phyloP scores from a whole-genome alignment of 2,113 vertebrate genomes.

The Vidua chalybeata region DNA sequence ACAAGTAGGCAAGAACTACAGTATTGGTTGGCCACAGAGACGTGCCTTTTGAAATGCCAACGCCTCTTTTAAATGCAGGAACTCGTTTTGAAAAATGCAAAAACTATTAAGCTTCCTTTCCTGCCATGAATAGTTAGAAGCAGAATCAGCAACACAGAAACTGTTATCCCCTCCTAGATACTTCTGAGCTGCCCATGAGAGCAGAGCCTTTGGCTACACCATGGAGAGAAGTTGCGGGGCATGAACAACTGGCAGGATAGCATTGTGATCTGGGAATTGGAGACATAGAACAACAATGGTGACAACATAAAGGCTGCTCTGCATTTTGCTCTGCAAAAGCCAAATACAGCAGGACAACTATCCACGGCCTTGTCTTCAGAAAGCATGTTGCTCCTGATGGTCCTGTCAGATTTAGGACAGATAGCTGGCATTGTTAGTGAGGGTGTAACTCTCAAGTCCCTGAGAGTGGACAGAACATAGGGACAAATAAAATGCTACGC shows the following conservation, averaged over 20 bases:
- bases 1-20: background rate
- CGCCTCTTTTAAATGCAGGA: background rate
- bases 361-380: background rate
- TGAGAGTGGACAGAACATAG: background rate
- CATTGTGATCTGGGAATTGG: background rate
- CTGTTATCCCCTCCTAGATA: background rate
- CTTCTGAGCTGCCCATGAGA: background rate
- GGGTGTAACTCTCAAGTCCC: background rate
- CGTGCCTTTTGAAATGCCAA: background rate
- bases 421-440: background rate
- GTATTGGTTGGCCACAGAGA: background rate
- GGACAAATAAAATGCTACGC: background rate
- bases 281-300: background rate
- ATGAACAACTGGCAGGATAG: background rate
- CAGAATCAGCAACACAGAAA: background rate
- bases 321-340: background rate
- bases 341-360: background rate
- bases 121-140: background rate
- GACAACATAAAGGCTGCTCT: background rate
- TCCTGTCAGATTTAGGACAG: background rate
- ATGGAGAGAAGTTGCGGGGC: background rate
- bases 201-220: background rate
- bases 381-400: background rate
- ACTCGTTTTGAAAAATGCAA: background rate
- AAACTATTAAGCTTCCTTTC: background rate